These are phyloP conservation scores for Macaca fascicularis DNA, from an alignment of 2,113 vertebrate species.

Conservation along the genomic window DNA sequence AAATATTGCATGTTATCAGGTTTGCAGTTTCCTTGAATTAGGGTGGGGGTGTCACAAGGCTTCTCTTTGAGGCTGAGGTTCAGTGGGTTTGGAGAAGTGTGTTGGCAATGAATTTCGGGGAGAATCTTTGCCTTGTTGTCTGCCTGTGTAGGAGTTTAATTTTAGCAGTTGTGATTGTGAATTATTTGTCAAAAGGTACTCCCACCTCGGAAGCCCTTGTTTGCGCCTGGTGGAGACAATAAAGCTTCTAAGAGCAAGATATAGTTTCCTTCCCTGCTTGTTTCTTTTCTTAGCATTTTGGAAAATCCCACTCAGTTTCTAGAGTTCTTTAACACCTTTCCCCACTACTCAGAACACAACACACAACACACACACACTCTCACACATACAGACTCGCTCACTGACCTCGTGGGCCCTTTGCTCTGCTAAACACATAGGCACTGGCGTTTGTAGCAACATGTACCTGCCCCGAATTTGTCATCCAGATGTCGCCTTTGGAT, in stretches of 20 bases:
- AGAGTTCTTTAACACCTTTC: not conserved
- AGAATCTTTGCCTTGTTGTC: not conserved
- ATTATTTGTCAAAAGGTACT: constrained; percentile 1
- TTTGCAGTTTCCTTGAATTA: accelerated
- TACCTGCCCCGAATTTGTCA: not conserved
- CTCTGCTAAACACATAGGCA: not conserved
- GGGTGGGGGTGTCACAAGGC: not conserved
- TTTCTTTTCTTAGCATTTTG: constrained; percentile 36
- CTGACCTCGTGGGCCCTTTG: not conserved
- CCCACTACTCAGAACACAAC: too few relatives aligned
- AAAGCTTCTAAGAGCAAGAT: constrained; percentile 55
- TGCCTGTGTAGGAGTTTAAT: constrained; percentile 14
- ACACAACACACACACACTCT: not conserved
- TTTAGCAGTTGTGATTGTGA: not conserved
- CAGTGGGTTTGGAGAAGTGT: not conserved
- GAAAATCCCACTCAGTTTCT: constrained; percentile 31
- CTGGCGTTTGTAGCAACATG: not conserved
- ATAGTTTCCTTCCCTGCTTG: constrained; percentile 2
- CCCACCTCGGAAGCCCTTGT: constrained; percentile 45
- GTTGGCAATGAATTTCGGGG: not conserved
- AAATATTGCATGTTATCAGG: not conserved
- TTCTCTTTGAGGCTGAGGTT: accelerated
- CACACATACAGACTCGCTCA: too few relatives aligned
- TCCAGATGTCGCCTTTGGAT: not conserved
- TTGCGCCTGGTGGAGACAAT: constrained; percentile 62